Base-by-base conservation (phyloP, 2,797 vertebrate species). In the Eutrigla gurnardus region DNA sequence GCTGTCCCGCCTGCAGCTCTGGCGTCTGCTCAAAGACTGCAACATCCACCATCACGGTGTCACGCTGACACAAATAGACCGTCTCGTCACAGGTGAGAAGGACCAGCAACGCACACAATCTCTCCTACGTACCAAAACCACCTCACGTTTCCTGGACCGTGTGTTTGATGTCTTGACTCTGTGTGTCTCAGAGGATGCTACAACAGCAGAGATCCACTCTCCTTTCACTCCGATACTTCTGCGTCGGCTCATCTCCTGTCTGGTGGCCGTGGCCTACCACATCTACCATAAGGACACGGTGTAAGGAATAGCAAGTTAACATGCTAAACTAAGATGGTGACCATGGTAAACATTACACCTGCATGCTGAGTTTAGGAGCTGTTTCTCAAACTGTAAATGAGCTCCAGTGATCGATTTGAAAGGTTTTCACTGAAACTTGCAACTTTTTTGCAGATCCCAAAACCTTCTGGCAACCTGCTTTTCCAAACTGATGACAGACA, bases 1-100 rank as follows among this genome's bases (percentile, higher is more conserved):
- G 77, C 93, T 99, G 90, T 95, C 92, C 15, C 94, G 91, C 63
- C 88, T 99, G 76, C 96, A 97, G 58, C 95, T 98, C 64, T 98
- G 97, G 96, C 94, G 95, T 43, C 95, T 99, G 80, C 92, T 99
- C 39, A 97, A 96, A 90, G 97, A 99, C 76, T 98, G 97, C 58
- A 70, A 55, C 7, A 76, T 97, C 45, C 96, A 97, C 73, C 94
- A 93, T 60, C 93, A 94, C 4, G 82, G 81, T 13, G 1, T 93
- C 63, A 96, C 92, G 1, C 93, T 98, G 4, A 92, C 92, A 0
- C 93, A 96, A 53, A 90, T 97, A 69, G 96, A 97, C 75, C 89
- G 85, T 33, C 75, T 96, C 0, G 46, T 96, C 65, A 78, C 68
- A 1, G 94, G 97, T 97, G 87, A 90, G 72, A 50, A 25, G 4